Percentiles rank a stretch among this genome's conserved stretches.
These are phyloP conservation scores for Drosophila repletoides DNA, from an alignment of 1,140 invertebrate species.

Conservation along the genomic window DNA sequence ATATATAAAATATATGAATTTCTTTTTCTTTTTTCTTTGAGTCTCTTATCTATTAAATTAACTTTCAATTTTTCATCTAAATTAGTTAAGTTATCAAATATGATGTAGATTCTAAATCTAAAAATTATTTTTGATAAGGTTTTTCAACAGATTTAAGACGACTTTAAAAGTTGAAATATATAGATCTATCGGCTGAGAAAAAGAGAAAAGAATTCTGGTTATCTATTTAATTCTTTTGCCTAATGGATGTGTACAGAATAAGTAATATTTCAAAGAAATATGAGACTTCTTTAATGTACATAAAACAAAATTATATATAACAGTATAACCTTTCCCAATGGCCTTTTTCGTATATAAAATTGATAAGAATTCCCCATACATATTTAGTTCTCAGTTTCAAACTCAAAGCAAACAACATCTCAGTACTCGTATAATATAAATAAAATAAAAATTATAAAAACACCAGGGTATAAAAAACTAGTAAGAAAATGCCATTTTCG, in stretches of 20 bases:
- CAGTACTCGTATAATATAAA: no score
- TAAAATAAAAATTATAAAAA: conserved; percentile 5
- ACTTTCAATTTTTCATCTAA: no score
- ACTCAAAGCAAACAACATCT: conserved; percentile 22
- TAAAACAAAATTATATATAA: conserved; percentile 14
- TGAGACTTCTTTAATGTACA: conserved; percentile 20
- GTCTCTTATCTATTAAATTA: no score
- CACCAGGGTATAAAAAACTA: no score
- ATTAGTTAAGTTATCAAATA: no score
- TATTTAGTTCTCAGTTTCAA: conserved; percentile 50
- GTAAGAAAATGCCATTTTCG: no score
- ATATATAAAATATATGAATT: neutral
- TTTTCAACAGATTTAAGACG: no score
- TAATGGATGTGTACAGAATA: conserved; percentile 27
- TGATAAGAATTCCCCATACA: conserved; percentile 58
- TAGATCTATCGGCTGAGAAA: no score
- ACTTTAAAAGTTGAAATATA: no score
- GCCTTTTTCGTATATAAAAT: conserved; percentile 49
- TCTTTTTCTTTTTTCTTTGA: no score
- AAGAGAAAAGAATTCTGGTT: no score
- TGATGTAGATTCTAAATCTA: no score
- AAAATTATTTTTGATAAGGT: neutral
- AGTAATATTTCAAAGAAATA: neutral
- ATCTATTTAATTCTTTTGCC: neutral
- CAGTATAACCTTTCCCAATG: conserved; percentile 59